A percentile compares a stretch with the other conserved stretches of the same genome.
Evolutionary conservation across 2,113 vertebrate species (phyloP).

Genomic region (Vulpes lagopus): DNA sequence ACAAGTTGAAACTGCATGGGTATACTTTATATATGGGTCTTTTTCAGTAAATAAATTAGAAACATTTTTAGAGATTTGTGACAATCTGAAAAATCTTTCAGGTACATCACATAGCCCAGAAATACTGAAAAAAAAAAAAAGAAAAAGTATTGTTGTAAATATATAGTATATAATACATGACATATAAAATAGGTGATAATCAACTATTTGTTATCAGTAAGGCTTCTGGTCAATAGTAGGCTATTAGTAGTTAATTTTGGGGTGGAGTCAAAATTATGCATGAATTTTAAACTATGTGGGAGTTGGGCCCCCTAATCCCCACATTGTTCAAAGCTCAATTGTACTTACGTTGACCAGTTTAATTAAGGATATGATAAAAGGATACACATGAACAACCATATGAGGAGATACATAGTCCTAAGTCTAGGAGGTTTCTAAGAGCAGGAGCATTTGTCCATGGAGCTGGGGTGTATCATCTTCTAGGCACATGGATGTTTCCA

Average conservation of each 20-base stretch:
- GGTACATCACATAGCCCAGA: neutral
- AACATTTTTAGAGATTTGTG: neutral
- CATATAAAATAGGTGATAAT: neutral
- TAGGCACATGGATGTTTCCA: neutral
- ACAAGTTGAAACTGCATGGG: neutral
- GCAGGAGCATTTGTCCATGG: neutral
- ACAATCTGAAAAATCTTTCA: neutral
- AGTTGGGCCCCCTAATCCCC: neutral
- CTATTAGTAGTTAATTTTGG: neutral
- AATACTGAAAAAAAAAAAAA: neutral
- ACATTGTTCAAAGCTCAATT: neutral
- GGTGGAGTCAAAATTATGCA: neutral
- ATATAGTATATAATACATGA: neutral
- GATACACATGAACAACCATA: neutral
- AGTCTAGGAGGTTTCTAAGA: neutral
- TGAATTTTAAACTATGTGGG: neutral
- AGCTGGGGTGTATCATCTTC: neutral
- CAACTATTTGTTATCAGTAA: neutral
- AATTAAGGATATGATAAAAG: neutral
- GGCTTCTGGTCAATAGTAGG: neutral
- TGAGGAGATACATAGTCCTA: neutral
- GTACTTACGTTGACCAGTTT: neutral
- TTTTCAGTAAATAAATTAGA: neutral
- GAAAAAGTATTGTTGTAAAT: neutral
- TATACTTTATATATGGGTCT: neutral